A percentile compares a stretch with the other conserved stretches of the same genome.
phyloP scores from a whole-genome alignment of 2,888 invertebrate genomes.

The Terebella lapidaria region DNA sequence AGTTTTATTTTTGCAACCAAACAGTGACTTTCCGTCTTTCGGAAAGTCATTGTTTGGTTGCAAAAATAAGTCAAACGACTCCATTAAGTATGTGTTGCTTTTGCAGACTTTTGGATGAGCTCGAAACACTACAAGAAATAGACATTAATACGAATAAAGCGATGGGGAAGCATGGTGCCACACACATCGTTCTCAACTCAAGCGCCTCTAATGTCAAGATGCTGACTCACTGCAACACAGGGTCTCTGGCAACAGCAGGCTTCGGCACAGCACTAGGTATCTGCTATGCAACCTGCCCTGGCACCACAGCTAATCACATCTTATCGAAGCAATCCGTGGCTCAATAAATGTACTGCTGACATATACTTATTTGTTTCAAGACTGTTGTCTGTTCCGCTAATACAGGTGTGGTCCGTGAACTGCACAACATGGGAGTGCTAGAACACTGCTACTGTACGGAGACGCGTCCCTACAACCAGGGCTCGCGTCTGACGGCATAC shows the following conservation, averaged over 20 bases:
- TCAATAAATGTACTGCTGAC: too few relatives aligned
- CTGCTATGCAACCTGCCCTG: too few relatives aligned
- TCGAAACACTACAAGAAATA: constrained; percentile 77
- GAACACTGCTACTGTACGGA: constrained; percentile 93
- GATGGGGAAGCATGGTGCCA: constrained; percentile 79
- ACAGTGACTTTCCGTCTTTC: too few relatives aligned
- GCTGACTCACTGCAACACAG: constrained; percentile 97
- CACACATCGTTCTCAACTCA: constrained; percentile 62
- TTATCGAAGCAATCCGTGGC: too few relatives aligned
- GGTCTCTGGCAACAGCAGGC: constrained; percentile 93
- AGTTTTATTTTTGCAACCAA: too few relatives aligned
- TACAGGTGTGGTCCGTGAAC: constrained; percentile 72
- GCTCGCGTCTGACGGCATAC: constrained; percentile 83
- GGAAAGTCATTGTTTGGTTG: too few relatives aligned
- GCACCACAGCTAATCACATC: too few relatives aligned
- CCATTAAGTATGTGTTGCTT: too few relatives aligned
- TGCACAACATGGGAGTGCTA: constrained; percentile 62
- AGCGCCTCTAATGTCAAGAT: constrained; percentile 64
- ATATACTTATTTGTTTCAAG: too few relatives aligned
- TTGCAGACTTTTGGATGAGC: too few relatives aligned
- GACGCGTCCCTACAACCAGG: constrained; percentile 95
- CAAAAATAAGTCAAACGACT: too few relatives aligned
- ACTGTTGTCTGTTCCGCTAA: too few relatives aligned
- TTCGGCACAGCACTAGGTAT: constrained; percentile 93
- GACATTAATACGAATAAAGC: constrained; percentile 83